Percentiles rank a stretch among this genome's conserved stretches.
Evolutionary conservation across 1,140 invertebrate species (phyloP).

Genomic region (Danaus melanippus): DNA sequence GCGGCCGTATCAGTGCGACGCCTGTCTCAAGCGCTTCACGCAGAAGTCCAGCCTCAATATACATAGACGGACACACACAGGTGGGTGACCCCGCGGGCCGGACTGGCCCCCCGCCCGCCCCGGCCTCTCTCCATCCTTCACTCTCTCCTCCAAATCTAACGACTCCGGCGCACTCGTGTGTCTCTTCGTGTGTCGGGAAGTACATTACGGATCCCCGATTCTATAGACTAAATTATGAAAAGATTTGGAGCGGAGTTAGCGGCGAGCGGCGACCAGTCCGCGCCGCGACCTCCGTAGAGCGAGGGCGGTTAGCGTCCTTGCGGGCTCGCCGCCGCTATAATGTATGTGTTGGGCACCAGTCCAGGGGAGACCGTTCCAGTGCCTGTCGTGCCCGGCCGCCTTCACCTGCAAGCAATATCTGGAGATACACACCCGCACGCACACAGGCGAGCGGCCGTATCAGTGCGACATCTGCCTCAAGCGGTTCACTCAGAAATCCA

Average conservation of each 20-base stretch:
- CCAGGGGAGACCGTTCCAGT: constrained; percentile 78
- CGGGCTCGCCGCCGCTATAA: constrained; percentile 63
- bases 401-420: constrained; percentile 81
- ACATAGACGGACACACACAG: constrained; percentile 83
- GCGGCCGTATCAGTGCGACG: constrained; percentile 80
- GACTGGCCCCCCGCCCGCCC: constrained; percentile 60
- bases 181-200: constrained; percentile 4
- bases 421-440: constrained; percentile 84
- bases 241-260: constrained; percentile 57
- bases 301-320: constrained; percentile 58
- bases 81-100: constrained; percentile 65
- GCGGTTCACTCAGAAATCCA: constrained; percentile 80
- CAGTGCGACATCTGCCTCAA: constrained; percentile 80
- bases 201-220: no score
- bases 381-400: constrained; percentile 80
- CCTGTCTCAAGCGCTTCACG: constrained; percentile 79
- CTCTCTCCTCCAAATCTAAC: constrained; percentile 45
- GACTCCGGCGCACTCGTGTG: constrained; percentile 7
- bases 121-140: constrained; percentile 37
- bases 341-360: constrained; percentile 70
- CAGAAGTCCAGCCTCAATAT: constrained; percentile 82
- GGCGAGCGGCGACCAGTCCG: constrained; percentile 65
- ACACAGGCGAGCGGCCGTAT: constrained; percentile 82
- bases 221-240: constrained; percentile 8
- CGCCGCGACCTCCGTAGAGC: constrained; percentile 60